Percentiles rank a stretch among this genome's conserved stretches.
These are phyloP conservation scores for Yponomeuta evonymella DNA, from an alignment of 2,888 invertebrate genomes.

Conservation along the genomic window DNA sequence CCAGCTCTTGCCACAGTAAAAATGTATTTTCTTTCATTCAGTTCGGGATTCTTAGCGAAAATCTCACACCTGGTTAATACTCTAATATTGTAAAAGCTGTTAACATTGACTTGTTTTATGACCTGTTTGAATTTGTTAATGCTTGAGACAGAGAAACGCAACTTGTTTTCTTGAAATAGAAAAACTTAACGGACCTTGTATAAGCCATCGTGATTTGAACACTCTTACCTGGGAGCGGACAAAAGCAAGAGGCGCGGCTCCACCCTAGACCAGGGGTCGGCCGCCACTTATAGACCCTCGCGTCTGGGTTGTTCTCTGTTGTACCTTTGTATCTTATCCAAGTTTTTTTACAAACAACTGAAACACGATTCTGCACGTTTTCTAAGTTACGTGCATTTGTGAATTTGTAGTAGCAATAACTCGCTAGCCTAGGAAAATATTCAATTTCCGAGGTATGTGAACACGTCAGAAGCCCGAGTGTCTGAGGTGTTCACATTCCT, in stretches of 20 bases:
- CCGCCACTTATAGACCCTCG: slow-evolving; percentile 18
- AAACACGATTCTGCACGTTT: no score
- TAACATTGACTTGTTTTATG: neutral
- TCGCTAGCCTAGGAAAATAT: no score
- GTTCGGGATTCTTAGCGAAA: no score
- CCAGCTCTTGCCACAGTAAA: no score
- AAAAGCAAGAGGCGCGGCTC: slow-evolving; percentile 10
- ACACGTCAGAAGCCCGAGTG: no score
- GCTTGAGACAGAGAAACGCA: neutral
- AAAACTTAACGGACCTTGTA: neutral
- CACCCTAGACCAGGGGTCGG: slow-evolving; percentile 4
- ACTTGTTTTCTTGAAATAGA: neutral
- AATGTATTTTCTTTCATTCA: no score
- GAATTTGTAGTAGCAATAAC: no score
- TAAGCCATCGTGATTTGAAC: slow-evolving; percentile 12
- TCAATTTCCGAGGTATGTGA: no score
- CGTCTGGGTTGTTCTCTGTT: neutral
- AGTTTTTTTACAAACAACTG: neutral
- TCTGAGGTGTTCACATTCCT: no score
- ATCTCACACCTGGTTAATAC: no score
- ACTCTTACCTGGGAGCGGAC: slow-evolving; percentile 13
- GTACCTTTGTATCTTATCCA: neutral
- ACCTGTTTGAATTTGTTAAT: neutral
- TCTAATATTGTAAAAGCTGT: no score
- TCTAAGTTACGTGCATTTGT: no score